Evolutionary conservation across 1,140 invertebrate species (phyloP), one percentile per base, ranked within the genome.

Genomic region (Aricia agestis): DNA sequence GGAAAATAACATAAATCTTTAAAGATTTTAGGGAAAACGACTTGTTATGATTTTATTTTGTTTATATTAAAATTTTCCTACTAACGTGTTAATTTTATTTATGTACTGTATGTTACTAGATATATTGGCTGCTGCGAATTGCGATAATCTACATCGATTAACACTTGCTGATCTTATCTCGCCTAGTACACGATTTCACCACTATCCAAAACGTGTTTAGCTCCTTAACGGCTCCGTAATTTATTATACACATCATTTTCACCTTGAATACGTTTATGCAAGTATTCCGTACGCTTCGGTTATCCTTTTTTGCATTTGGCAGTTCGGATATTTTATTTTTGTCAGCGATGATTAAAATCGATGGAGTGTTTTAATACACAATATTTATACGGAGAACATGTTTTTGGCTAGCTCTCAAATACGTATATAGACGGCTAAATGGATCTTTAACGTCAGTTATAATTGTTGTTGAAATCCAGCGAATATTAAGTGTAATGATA

Each of bases 151-250:
- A 11, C 19, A 63, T 25, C 59, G 59, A 63, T 63, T 63, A 63
- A 19, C 59, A 63, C 59, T 19, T 63, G 59, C 6, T 15, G 45
- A 59, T 59, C 58, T 19, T 63, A 63, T 63, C 7, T 63, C 10
- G 18, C 3, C 13, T 63, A 63, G 58, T 59, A 17, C 58, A 59
- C 58, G 58, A 59, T 59, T 19, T 59, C 59, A 63, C 59, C 18
- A 61, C 32, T 69, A 31, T n/a, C 59, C 25, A 18, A 72, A 77
- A 76, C 79, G 80, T 82, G 79, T 74, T 63, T 18, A 72, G 72
- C 78, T 42, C 80, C 78, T 84, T 82, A 82, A 79, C 78, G 68
- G 58, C 3, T 68, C 69, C 42, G 45, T 72, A 57, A 41, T 70
- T 67, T 66, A 71, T 57, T 71, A 66, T 36, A 36, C 66, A 63